Evolutionary conservation across 2,113 vertebrate species (phyloP), one percentile per base, ranked within the genome.

Genomic region (Romanogobio albipinnatus): DNA sequence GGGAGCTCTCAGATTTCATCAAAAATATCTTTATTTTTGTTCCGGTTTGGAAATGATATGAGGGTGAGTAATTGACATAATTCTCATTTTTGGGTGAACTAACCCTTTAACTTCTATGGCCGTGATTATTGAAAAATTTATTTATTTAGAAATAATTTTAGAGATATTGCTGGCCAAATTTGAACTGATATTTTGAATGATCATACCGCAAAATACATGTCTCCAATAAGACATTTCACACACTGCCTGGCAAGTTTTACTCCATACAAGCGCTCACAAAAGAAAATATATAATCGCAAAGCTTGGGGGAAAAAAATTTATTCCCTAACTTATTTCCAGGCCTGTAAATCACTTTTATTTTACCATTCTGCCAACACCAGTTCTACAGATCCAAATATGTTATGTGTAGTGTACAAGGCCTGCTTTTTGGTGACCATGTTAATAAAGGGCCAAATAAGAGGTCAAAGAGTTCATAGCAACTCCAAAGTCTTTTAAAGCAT

Each of bases 381-480:
- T 14, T 39, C 10, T 15, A 59, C 33, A 7, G 1, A 15, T 14
- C 22, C 19, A 24, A 43, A 77, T 13, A 14, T 14, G 49, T 15
- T 39, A 39, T 6, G 39, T 7, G 1, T 39, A 39, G 49, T 51
- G 45, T 51, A 76, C 76, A 70, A 36, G 5, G 76, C n/a, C 22
- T 24, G 56, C 22, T 56, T 56, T 19, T 56, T 19, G 53, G 53
- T 56, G 6, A 19, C 17, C 5, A 56, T 56, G 53, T 56, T 56
- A 77, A 56, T 77, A 3, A 14, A 61, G 56, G 76, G 56, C 56
- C 58, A 13, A 58, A 58, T n/a, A 78, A 43, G 53, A 77, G 76
- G 76, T 79, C 76, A 79, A 10, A 26, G 36, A 47, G 77, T 79
- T 62, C 56, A 59, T 11, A 4, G 7, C 9, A n/a, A 24, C 33